Evolutionary conservation across 1,140 invertebrate species (phyloP), one percentile per base, ranked within the genome.

Genomic region (Tetragonula clypearis): DNA sequence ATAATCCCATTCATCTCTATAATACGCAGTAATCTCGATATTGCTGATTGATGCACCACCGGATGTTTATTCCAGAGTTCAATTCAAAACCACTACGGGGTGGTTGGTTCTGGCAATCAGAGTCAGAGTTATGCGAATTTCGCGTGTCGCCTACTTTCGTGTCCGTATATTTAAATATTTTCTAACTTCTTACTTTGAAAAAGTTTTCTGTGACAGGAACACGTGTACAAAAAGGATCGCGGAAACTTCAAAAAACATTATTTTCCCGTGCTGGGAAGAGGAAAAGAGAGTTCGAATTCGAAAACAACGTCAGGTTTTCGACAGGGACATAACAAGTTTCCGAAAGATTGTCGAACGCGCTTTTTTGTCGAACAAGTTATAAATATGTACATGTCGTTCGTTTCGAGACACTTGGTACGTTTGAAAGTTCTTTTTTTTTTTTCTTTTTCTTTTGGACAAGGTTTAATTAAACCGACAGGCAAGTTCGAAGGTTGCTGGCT

Each of bases 21-120:
- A 19, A 15, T 41, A 6, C n/a, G 26, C 14, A 58, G 41, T 55
- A 80, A 72, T 80, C 79, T 26, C 68, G 66, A n/a, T 56, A 15
- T 19, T 6, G 68, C 53, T 72, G 79, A 72, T 80, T 58, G 55
- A 80, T 49, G 79, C 23, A 17, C 14, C 79, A 49, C 79, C 68
- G 79, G 79, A 80, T 72, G 72, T 80, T 72, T 80, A 71, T 80
- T 58, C 79, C 71, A 71, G 55, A 68, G 68, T 71, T 41, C 71
- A 72, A 80, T 72, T 30, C 55, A 23, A 80, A 72, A 72, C 79
- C 79, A 55, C 41, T 26, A 26, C 14, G 14, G 17, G 65, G 15
- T 66, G 19, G 6, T 41, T 41, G 41, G 6, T 9, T 49, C 41
- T 49, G 41, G 41, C 41, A 9, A 49, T 9, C 41, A 9, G 41